A percentile compares a stretch with the other conserved stretches of the same genome.
Conservation (phyloP, 2,113 vertebrate species). For the Python bivittatus region DNA sequence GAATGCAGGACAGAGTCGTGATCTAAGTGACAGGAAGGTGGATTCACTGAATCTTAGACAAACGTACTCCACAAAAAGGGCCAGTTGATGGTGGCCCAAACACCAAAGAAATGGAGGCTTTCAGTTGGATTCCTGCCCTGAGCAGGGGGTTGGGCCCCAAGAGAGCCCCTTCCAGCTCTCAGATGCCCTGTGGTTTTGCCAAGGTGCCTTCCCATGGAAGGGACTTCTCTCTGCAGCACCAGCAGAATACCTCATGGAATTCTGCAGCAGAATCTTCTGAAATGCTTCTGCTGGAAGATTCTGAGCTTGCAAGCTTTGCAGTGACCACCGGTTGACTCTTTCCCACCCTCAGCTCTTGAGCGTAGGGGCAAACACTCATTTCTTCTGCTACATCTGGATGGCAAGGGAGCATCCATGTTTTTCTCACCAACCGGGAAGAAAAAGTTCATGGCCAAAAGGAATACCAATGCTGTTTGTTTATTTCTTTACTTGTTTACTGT, state of each 20-base stretch:
- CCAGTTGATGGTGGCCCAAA: background rate
- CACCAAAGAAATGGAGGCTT: background rate
- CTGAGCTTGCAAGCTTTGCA: background rate
- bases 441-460: background rate
- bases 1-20: background rate
- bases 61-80: background rate
- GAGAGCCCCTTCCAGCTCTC: background rate
- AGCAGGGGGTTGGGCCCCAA: too few species aligned
- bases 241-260: background rate
- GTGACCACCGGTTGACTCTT: background rate
- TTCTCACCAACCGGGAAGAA: background rate
- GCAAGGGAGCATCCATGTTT: background rate
- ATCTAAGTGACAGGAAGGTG: background rate
- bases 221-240: background rate
- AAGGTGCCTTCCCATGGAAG: background rate
- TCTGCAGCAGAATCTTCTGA: background rate
- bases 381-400: background rate
- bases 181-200: background rate
- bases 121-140: background rate
- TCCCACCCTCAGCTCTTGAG: background rate
- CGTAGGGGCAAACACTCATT: background rate
- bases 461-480: background rate
- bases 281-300: background rate
- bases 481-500: too few species aligned
- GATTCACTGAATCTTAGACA: background rate